Base-by-base conservation (phyloP, 2,888 invertebrate genomes). In the Melinopterus prodromus region DNA sequence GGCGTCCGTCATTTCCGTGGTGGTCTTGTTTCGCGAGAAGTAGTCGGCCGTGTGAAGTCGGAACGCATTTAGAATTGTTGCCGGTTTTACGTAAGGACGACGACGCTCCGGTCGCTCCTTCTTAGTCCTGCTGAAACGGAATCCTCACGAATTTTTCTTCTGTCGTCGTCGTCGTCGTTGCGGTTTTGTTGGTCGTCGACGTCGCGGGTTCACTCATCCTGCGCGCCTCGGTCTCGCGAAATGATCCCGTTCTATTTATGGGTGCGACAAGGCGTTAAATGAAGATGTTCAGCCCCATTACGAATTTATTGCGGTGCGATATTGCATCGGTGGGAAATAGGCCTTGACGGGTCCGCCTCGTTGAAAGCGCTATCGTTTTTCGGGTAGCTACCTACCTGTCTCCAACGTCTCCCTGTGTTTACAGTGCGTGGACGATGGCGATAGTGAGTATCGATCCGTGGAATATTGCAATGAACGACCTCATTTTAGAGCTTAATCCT, bases 11-110 rank as follows among this genome's bases (percentile, higher is more conserved):
- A 74, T 37, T 74, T 74, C 74, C 74, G 15, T 35, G 74, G 35
- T 74, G 36, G 26, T 74, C 36, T 74, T 74, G 74, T 74, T 74
- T 35, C 37, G 36, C 12, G 35, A 71, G 71, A 74, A 7, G 74
- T 37, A 74, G 74, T 74, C 37, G 37, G 37, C 74, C 74, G 74
- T 37, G 74, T 53, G 53, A 53, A 53, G 53, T 74, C 74, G 36
- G 74, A 74, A 74, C 74, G 74, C 35, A 36, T 74, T 74, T 74
- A 74, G 74, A 74, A 74, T 74, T 74, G 74, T 74, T 74, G 74
- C 36, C 35, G 74, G 74, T 74, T 74, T 53, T 74, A 74, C 74
- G 74, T 74, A 74, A 74, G 72, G 53, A 53, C 72, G 72, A 35
- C 72, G 26, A 14, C 16, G 72, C 36, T 26, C 6, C 36, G 35